Base-by-base conservation (phyloP, 2,113 vertebrate species). In the Fulmarus glacialis region DNA sequence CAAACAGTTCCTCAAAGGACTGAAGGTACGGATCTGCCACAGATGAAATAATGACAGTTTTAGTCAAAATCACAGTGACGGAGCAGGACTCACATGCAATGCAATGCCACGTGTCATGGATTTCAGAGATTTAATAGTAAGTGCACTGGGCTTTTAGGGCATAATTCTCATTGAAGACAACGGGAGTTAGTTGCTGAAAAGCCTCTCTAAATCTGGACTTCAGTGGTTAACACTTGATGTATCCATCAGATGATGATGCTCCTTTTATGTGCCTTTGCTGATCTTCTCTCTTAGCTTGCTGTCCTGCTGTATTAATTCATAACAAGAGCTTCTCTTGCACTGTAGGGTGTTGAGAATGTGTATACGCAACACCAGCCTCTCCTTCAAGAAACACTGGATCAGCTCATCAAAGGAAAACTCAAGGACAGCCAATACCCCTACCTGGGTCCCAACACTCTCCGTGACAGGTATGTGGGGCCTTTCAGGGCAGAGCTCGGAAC, bases 1-100 rank as follows among this genome's bases (percentile, higher is more conserved):
- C 86, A 99, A 99, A 36, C 99, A 99, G 97, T 99, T 99, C 95
- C 99, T 99, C 95, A 99, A 99, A 97, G 99, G 99, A 45, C 95
- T 99, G 43, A 99, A 99, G 99, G 99, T 99, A 98, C 1, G 20
- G 12, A 45, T 48, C 30, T 68, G 40, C 58, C 18, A 0, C 4
- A 5, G 53, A 6, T 40, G 71, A 48, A 58, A 12, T 0, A 4
- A 27, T 6, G 43, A 34, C 17, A 40, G 30, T 6, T 83, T 52
- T 5, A 8, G 12, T 17, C 59, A 26, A 18, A 68, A 7, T 12
- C 8, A 20, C 13, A 40, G 74, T 40, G 9, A 4, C 0, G 12
- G 59, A 16, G 79, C n/a, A 29, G 42, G 75, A 38, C 67, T 67
- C 1, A 5, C 26, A 4, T 3, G 43, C 30, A 19, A 47, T 8